Evolutionary conservation across 35 echinoderm and acorn worm genomes (phyloP), one percentile per base, ranked within the genome.

Genomic region (Diadema setosum): DNA sequence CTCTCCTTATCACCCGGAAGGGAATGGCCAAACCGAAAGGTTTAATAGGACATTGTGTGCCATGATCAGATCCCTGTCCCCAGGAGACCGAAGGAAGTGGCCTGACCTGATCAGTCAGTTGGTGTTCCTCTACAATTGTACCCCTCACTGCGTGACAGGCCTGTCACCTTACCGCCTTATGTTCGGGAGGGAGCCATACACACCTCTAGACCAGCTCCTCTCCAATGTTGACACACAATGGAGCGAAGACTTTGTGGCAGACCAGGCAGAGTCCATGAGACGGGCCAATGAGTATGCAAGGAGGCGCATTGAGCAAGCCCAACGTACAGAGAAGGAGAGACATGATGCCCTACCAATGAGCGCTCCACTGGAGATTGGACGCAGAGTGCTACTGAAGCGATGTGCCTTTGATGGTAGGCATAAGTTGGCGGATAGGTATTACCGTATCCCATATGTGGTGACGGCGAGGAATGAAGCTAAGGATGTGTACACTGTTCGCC

Each of bases 1-100:
- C 1, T n/a, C n/a, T n/a, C n/a, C n/a, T n/a, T n/a, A n/a, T n/a
- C n/a, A n/a, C n/a, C n/a, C n/a, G n/a, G n/a, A n/a, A n/a, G n/a
- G n/a, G n/a, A n/a, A n/a, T n/a, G n/a, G n/a, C n/a, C n/a, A 87
- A 29, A 26, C 26, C 82, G 89, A 91, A 43, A 75, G 89, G 25
- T 91, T 75, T 33, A 91, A 83, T 81, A 0, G 81, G 24, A 90
- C 87, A 8, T 80, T 90, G 17, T 85, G 78, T 43, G 55, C 12
- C 11, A 32, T 90, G 45, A 84, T 90, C 27, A 9, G 78, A 8
- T 84, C 87, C 8, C 32, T 90, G 2, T 45, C 57, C 58, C 14
- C 27, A 9, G 37, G 4, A 34, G 36, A 86, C 26, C 84, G 76
- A n/a, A 4, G 23, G 8, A 46, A 78, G 14, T 92, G 90, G 83